Evolutionary conservation across 92 coral and sea anemone genomes (phyloP).

Genomic region (Siderastrea radians): DNA sequence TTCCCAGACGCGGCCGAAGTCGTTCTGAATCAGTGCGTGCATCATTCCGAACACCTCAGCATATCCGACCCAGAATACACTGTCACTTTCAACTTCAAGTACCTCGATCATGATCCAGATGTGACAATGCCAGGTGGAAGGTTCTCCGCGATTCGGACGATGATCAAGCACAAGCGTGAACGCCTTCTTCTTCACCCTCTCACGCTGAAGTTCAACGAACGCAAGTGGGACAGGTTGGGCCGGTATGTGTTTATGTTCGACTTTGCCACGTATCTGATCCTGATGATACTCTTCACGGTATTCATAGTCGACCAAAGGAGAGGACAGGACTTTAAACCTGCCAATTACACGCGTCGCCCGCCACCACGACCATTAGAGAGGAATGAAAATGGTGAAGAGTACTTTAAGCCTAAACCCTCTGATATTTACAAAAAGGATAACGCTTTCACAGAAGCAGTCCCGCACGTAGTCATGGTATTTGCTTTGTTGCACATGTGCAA

Average conservation of each 20-base stretch:
- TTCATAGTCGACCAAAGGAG: conserved; percentile 64
- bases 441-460: not conserved
- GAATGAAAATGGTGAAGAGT: not conserved
- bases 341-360: not conserved
- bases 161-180: conserved; percentile 74
- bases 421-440: conserved; percentile 7
- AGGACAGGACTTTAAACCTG: conserved; percentile 35
- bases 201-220: conserved; percentile 61
- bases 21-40: conserved; percentile 80
- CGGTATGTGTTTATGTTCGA: conserved; percentile 53
- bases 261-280: conserved; percentile 52
- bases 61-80: conserved; percentile 73
- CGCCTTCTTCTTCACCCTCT: conserved; percentile 86
- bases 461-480: conserved; percentile 61
- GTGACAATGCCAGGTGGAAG: conserved; percentile 32
- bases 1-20: conserved; percentile 85
- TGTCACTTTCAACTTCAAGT: conserved; percentile 75
- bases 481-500: conserved; percentile 66
- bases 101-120: conserved; percentile 90
- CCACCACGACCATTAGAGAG: not conserved
- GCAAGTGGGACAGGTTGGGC: conserved; percentile 82
- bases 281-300: conserved; percentile 51
- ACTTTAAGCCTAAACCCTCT: conserved; percentile 23
- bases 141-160: conserved; percentile 67
- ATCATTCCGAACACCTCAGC: conserved; percentile 53